Base-by-base conservation (phyloP, 2,113 vertebrate genomes). In the Oxygymnocypris stewartii region DNA sequence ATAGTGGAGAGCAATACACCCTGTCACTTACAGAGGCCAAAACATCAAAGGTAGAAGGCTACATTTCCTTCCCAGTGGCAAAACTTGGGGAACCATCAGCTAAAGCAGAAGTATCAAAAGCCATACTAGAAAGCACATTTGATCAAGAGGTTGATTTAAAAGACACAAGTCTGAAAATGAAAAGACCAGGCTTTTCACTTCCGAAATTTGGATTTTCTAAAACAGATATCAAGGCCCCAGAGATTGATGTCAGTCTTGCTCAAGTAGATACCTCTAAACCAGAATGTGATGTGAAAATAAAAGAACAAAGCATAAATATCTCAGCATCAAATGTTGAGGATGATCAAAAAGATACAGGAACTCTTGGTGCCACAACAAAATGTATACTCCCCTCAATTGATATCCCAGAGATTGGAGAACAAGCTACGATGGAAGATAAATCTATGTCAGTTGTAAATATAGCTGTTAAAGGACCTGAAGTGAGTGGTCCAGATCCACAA, bases 161-260 rank as follows among this genome's bases (percentile, higher is more conserved):
- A 61, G 85, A 79, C 23, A 25, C 79, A 65, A 83, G 85, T 18
- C 42, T 71, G 4, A 87, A 88, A 82, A 63, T 80, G 2, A 94
- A 91, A 84, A 93, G 91, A 86, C 4, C 65, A 0, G 90, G 61
- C 63, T 92, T 94, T 89, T 93, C 93, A 65, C 71, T 93, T 49
- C 86, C 86, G 20, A 89, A 89, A 79, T 74, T 84, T n/a, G 77
- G 85, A 73, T 84, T 89, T 75, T 87, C 88, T 25, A 87, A 81
- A 85, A n/a, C 59, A 44, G 87, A 91, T 65, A 71, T 88, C 51
- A 89, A 79, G 71, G 57, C 4, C 11, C 59, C 80, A 80, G 87
- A 85, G 35, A 76, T 77, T 80, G 75, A 89, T 85, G 23, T 87
- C 40, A 87, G 14, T 65, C 67, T 67, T 37, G 35, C 61, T 79